Base-by-base conservation (phyloP, 2,888 invertebrate genomes). In the Apotomis turbidana region DNA sequence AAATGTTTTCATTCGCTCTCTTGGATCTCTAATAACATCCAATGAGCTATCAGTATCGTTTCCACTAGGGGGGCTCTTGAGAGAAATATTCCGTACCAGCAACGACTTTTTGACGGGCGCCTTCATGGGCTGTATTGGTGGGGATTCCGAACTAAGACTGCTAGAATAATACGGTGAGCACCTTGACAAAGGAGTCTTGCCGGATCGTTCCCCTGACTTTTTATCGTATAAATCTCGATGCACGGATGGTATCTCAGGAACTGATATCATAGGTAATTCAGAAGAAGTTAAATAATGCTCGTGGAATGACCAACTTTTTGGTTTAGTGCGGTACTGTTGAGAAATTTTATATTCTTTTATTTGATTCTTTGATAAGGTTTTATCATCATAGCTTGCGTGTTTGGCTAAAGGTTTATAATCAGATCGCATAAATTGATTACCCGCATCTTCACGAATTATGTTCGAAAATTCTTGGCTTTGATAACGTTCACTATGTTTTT, bases 91-190 rank as follows among this genome's bases (percentile, higher is more conserved):
- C 76, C 94, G 91, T 74, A 95, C 94, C 3, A 95, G 87, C 46
- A 95, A 81, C 0, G 95, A 95, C 67, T 95, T 95, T 85, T 96
- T 96, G 15, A 95, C 95, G 0, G 95, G 94, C 5, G 95, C 95
- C 79, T 96, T 95, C 62, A 95, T 93, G 49, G 95, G 94, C 72
- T 95, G 94, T 84, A 96, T 95, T 2, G 96, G 96, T 3, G 96
- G 96, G 41, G 96, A 96, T 79, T 96, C 96, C 0, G 96, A 96
- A 82, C 96, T 96, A 55, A 96, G 88, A 80, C 96, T 96, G 80
- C 96, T 96, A 44, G 96, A 96, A 85, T 96, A 96, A 83, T 96
- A 96, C 0, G 96, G 96, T 1, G 96, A 96, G 81, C 96, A 96
- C 82, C 96, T 95, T 0, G 95, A 94, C 46, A 96, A 85, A 76